A percentile compares a stretch with the other conserved stretches of the same genome.
Conservation (phyloP, 2,888 invertebrate genomes). For the Actias luna region DNA sequence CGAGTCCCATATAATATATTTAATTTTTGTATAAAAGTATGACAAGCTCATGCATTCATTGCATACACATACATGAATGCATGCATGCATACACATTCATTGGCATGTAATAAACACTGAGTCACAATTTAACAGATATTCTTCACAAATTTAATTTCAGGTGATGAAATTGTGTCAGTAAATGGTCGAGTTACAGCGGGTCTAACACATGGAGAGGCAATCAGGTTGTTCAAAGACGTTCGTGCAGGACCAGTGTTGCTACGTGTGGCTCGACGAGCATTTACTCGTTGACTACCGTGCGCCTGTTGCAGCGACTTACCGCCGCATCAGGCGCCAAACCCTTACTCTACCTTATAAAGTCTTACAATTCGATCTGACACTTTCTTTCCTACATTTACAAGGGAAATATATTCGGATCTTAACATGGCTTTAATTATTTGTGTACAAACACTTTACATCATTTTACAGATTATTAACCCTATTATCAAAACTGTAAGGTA, state of each 20-base stretch:
- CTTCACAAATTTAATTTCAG: slow-evolving; percentile 66
- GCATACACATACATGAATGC: no score
- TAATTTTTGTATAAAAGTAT: no score
- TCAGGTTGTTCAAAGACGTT: slow-evolving; percentile 89
- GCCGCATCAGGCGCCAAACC: slow-evolving; percentile 67
- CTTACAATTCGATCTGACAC: background rate
- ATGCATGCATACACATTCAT: no score
- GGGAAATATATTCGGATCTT: background rate
- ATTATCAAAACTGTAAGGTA: background rate
- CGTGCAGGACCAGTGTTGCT: slow-evolving; percentile 88
- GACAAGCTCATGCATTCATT: no score
- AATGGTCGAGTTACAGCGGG: slow-evolving; percentile 90
- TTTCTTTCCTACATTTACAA: background rate
- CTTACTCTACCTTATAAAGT: slow-evolving; percentile 60
- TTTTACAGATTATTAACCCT: background rate
- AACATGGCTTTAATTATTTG: background rate
- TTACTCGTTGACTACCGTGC: slow-evolving; percentile 77
- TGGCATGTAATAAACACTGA: no score
- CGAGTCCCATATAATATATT: no score
- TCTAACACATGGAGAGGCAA: slow-evolving; percentile 89
- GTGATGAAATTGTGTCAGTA: slow-evolving; percentile 91
- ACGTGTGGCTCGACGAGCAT: slow-evolving; percentile 83
- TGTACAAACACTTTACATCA: background rate
- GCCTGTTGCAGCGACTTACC: slow-evolving; percentile 66
- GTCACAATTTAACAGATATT: background rate